Evolutionary conservation across 2,888 invertebrate genomes (phyloP), one percentile per base, ranked within the genome.

Genomic region (Caenorhabditis sulstoni): DNA sequence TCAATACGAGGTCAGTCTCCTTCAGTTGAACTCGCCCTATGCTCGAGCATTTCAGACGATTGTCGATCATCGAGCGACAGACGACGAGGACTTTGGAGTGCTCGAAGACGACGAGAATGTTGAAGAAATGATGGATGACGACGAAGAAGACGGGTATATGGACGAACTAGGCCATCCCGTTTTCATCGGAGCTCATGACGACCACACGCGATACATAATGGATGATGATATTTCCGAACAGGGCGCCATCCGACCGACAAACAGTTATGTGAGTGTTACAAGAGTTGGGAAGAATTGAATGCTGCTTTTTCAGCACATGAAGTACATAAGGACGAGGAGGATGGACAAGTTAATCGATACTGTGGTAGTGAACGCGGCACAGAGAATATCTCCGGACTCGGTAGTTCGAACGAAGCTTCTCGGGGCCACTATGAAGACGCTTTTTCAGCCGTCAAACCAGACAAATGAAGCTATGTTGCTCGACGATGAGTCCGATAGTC

Each of bases 111-210:
- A 71, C 49, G 65, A 71, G 29, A 70, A 74, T 16, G 66, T 70
- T 0, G 77, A 78, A 50, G 68, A 52, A 11, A 12, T 18, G 29
- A 45, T 2, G 12, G 44, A 29, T 11, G 73, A 73, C 3, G 74
- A 68, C 4, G 77, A 67, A n/a, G 75, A 73, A 0, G 77, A 70
- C 0, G 58, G 75, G 12, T 79, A 76, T 23, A 39, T 81, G 0
- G 82, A 82, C 45, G 76, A 81, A 20, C 74, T 82, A 1, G 82
- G 82, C 16, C 80, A 81, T 52, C 61, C 79, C 7, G 74, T 82
- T 1, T 84, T 71, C 55, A 76, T 81, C 9, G 76, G 79, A 0
- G 58, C 64, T 16, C 47, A 62, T 3, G 62, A 62, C 18, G 41
- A 20, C 12, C 66, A 58, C 49, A n/a, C 53, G 1, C 29, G 16